Evolutionary conservation across 2,888 invertebrate species (phyloP).

Genomic region (Andrena camellia): DNA sequence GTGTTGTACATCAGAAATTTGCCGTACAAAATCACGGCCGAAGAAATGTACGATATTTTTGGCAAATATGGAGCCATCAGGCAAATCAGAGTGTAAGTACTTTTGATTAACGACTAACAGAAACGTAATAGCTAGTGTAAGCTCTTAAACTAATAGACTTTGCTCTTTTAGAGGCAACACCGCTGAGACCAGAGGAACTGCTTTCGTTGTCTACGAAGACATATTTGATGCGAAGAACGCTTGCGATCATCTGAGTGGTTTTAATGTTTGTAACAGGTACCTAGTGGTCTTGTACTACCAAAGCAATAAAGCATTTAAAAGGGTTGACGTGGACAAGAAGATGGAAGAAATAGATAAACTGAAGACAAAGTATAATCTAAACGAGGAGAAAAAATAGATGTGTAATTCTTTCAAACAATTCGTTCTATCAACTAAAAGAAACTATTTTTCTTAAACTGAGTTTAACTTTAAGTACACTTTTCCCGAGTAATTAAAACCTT

Average conservation of each 20-base stretch:
- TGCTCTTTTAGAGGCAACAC: conserved; percentile 94
- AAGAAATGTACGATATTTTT: conserved; percentile 99
- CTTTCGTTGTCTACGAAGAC: conserved; percentile 99
- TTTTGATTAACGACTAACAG: background rate
- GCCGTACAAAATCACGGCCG: conserved; percentile 99
- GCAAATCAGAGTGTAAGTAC: conserved; percentile 97
- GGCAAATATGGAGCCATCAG: conserved; percentile 99
- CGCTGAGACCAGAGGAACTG: conserved; percentile 98
- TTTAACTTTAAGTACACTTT: background rate
- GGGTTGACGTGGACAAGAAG: conserved; percentile 97
- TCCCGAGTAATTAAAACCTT: background rate
- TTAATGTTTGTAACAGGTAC: conserved; percentile 99
- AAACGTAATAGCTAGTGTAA: background rate
- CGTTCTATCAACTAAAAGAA: no score
- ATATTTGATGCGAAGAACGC: conserved; percentile 99
- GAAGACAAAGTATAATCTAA: conserved; percentile 93
- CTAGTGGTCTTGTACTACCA: conserved; percentile 99
- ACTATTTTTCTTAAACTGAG: background rate
- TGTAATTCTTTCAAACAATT: background rate
- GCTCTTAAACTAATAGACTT: background rate
- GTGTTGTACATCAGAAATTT: conserved; percentile 98
- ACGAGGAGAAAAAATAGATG: conserved; percentile 82
- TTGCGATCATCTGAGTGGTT: conserved; percentile 99
- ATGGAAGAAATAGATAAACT: conserved; percentile 97
- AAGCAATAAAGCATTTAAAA: conserved; percentile 97